A percentile compares a stretch with the other conserved stretches of the same genome.
These are phyloP conservation scores for Ardeotis arabs DNA, from an alignment of 2,113 vertebrate species.

Conservation along the genomic window DNA sequence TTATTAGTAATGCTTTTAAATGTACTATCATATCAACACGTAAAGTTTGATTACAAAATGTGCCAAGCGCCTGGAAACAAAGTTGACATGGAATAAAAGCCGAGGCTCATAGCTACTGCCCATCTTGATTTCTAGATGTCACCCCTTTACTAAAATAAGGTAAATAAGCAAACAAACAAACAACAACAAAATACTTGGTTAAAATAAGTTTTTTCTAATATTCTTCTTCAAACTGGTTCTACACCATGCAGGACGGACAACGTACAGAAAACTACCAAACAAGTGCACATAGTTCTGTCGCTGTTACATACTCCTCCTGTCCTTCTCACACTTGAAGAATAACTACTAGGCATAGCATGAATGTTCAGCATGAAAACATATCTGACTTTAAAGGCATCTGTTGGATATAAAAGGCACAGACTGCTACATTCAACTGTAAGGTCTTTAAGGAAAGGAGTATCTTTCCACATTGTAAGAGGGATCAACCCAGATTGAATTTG, in stretches of 20 bases:
- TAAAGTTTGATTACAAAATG: background rate
- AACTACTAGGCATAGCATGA: background rate
- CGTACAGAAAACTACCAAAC: background rate
- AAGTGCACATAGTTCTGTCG: background rate
- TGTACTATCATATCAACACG: background rate
- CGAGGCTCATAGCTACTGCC: background rate
- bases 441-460: background rate
- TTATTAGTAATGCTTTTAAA: background rate
- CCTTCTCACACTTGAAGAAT: background rate
- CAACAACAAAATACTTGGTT: background rate
- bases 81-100: background rate
- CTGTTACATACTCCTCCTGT: background rate
- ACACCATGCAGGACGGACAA: background rate
- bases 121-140: background rate
- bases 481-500: background rate
- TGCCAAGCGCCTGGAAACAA: background rate
- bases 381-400: background rate
- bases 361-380: background rate
- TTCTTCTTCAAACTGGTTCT: background rate
- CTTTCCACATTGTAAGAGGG: background rate
- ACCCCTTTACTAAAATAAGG: background rate
- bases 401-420: background rate
- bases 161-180: background rate
- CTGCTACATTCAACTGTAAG: background rate
- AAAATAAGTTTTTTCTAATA: background rate